Percentiles rank a stretch among this genome's conserved stretches.
Evolutionary conservation across 2,888 invertebrate species (phyloP).

Genomic region (Bembecia ichneumoniformis): DNA sequence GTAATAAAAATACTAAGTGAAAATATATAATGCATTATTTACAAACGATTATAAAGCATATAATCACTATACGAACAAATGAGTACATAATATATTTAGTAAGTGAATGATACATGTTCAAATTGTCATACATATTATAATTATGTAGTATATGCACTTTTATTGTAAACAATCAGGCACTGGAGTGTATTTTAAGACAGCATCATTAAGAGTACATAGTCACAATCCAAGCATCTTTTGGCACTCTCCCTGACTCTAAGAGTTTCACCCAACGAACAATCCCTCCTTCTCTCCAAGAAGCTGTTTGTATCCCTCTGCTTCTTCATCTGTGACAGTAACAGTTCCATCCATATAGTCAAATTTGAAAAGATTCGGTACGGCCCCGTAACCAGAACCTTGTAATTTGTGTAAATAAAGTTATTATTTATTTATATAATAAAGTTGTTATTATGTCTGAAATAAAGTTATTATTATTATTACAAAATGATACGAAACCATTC

Average conservation of each 20-base stretch:
- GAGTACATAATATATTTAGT: too few species aligned
- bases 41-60: too few species aligned
- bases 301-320: conserved; percentile 41
- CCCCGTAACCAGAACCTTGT: conserved; percentile 61
- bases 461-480: background rate
- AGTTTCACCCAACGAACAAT: conserved; percentile 52
- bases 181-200: conserved; percentile 57
- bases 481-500: too few species aligned
- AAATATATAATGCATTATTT: too few species aligned
- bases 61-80: too few species aligned
- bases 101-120: too few species aligned
- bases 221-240: conserved; percentile 54
- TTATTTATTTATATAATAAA: too few species aligned
- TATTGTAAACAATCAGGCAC: conserved; percentile 26
- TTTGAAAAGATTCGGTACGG: conserved; percentile 49
- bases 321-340: conserved; percentile 49
- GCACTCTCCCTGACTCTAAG: conserved; percentile 44
- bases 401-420: conserved; percentile 53
- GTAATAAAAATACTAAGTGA: too few species aligned
- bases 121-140: too few species aligned
- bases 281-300: conserved; percentile 55
- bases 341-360: conserved; percentile 53
- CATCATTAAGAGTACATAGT: conserved; percentile 51
- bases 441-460: background rate
- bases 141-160: too few species aligned